phyloP scores from a whole-genome alignment of 2,888 invertebrate genomes.

The Patella pellucida region DNA sequence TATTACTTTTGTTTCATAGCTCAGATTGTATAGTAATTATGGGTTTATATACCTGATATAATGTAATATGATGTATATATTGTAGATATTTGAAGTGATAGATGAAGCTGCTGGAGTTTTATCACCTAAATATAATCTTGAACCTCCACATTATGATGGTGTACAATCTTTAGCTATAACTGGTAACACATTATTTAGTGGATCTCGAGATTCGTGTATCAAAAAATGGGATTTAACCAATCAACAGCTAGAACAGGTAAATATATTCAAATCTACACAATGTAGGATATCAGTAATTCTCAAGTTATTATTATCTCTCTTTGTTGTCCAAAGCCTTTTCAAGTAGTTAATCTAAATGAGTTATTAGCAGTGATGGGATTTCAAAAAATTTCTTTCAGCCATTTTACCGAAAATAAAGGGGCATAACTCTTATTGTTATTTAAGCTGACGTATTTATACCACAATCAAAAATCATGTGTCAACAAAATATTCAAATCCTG shows the following conservation, averaged over 20 bases:
- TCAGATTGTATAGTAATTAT: no score
- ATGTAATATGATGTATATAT: not conserved
- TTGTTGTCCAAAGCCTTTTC: not conserved
- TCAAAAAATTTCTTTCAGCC: no score
- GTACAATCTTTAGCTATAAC: conserved; percentile 83
- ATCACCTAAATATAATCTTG: conserved; percentile 78
- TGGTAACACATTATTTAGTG: conserved; percentile 82
- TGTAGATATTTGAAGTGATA: conserved; percentile 72
- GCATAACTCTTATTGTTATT: no score
- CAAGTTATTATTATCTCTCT: not conserved
- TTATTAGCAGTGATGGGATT: no score
- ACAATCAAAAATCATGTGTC: no score
- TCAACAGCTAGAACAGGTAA: conserved; percentile 69
- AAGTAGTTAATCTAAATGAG: no score
- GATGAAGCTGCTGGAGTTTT: conserved; percentile 73
- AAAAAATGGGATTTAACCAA: conserved; percentile 83
- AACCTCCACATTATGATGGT: conserved; percentile 92
- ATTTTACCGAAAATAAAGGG: no score
- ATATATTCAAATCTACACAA: not conserved
- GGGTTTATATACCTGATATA: no score
- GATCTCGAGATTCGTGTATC: conserved; percentile 87
- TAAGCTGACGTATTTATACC: no score
- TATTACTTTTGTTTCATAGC: no score
- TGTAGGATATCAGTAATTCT: no score
- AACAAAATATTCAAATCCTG: no score